These are phyloP conservation scores for Valencia hispanica DNA, from an alignment of 2,797 vertebrate genomes.

Conservation along the genomic window DNA sequence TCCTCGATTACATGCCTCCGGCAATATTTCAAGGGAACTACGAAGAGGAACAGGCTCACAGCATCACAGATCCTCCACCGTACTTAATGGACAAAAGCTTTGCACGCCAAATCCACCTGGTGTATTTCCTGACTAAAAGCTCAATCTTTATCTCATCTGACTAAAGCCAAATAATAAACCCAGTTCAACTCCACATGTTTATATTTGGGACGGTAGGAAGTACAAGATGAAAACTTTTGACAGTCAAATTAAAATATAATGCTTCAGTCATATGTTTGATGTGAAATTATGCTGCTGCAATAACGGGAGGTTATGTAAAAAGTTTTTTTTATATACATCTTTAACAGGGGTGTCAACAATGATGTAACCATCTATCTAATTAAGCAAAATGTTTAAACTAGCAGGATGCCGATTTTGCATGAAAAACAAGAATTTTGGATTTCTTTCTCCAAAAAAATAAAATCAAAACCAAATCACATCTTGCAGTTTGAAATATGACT, in stretches of 20 bases:
- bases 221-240: background rate
- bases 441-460: background rate
- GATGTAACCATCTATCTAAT: background rate
- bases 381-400: constrained; percentile 27
- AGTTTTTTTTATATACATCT: background rate
- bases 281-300: background rate
- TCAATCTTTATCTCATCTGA: too few relatives aligned
- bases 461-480: background rate
- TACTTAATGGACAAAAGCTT: too few relatives aligned
- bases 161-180: too few relatives aligned
- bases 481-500: background rate
- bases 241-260: background rate
- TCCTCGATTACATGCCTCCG: too few relatives aligned
- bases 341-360: background rate
- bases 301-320: background rate
- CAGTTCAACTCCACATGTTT: background rate
- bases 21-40: too few relatives aligned
- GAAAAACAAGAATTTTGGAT: background rate
- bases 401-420: background rate
- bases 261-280: too few relatives aligned
- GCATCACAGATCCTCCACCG: too few relatives aligned
- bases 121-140: too few relatives aligned
- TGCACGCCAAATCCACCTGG: too few relatives aligned
- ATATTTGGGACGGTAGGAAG: background rate
- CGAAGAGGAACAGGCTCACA: too few relatives aligned